These are phyloP conservation scores for Choloepus hoffmanni DNA, from an alignment of 2,113 vertebrate species.

Conservation along the genomic window DNA sequence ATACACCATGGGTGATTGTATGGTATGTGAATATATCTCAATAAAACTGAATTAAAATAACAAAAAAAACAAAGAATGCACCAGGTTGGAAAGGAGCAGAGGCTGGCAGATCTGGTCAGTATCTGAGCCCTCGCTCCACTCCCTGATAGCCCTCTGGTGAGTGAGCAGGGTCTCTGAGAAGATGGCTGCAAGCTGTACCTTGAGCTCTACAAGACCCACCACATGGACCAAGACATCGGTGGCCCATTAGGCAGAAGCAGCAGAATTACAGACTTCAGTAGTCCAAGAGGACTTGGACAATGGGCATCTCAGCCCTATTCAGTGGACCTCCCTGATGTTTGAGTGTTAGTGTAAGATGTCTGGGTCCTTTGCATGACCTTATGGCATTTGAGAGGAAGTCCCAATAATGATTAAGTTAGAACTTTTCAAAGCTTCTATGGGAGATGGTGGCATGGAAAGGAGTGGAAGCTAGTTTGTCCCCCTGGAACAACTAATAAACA, in stretches of 20 bases:
- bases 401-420: constrained; percentile 6
- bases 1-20: too few species aligned
- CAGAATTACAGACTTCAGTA: neutral
- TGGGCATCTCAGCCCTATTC: neutral
- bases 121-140: neutral
- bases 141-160: fast-evolving
- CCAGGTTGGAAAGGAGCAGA: neutral
- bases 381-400: neutral
- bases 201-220: neutral
- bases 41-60: too few species aligned
- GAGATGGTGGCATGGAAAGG: too few species aligned
- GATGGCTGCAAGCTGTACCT: neutral
- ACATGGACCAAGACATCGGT: neutral
- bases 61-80: too few species aligned
- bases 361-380: neutral
- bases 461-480: too few species aligned
- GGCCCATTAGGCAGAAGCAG: neutral
- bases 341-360: neutral
- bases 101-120: neutral
- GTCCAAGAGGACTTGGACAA: neutral
- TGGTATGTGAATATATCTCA: too few species aligned
- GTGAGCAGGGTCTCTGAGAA: neutral
- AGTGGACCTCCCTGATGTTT: neutral
- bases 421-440: neutral
- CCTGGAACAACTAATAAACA: too few species aligned